phyloP scores from a whole-genome alignment of 2,113 vertebrate species.

The Larimichthys polyactis region DNA sequence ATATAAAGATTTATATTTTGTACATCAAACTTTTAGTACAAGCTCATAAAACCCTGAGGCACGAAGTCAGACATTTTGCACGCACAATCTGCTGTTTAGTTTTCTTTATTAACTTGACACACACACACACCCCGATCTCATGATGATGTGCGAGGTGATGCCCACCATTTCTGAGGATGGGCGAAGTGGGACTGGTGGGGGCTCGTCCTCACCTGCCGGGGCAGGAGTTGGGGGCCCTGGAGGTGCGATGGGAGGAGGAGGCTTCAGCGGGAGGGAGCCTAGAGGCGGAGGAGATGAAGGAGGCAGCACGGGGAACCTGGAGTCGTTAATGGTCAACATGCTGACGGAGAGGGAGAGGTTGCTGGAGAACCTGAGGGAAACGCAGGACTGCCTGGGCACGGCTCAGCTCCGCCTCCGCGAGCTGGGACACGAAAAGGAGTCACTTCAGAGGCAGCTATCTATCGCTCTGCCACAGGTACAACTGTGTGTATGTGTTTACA shows the following conservation, averaged over 20 bases:
- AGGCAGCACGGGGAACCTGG: constrained; percentile 92
- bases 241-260: constrained; percentile 78
- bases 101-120: constrained; percentile 44
- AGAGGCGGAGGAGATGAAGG: constrained; percentile 87
- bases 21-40: constrained; percentile 59
- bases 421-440: constrained; percentile 94
- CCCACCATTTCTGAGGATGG: constrained; percentile 96
- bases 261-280: constrained; percentile 75
- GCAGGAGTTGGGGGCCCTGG: constrained; percentile 65
- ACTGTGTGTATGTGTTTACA: not conserved
- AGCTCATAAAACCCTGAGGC: constrained; percentile 33
- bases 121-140: constrained; percentile 76
- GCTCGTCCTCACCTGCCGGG: constrained; percentile 83
- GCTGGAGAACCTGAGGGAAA: constrained; percentile 94
- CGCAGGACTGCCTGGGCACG: constrained; percentile 92
- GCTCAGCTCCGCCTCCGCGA: constrained; percentile 92
- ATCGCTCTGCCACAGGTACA: constrained; percentile 93
- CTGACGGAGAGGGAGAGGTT: constrained; percentile 94
- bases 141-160: constrained; percentile 99
- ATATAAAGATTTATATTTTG: constrained; percentile 76
- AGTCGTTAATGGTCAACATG: constrained; percentile 98
- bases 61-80: constrained; percentile 58
- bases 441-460: constrained; percentile 92
- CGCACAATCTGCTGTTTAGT: constrained; percentile 57
- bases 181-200: constrained; percentile 86